phyloP scores from a whole-genome alignment of 1,140 invertebrate species.

The Probaryconus sp. region DNA sequence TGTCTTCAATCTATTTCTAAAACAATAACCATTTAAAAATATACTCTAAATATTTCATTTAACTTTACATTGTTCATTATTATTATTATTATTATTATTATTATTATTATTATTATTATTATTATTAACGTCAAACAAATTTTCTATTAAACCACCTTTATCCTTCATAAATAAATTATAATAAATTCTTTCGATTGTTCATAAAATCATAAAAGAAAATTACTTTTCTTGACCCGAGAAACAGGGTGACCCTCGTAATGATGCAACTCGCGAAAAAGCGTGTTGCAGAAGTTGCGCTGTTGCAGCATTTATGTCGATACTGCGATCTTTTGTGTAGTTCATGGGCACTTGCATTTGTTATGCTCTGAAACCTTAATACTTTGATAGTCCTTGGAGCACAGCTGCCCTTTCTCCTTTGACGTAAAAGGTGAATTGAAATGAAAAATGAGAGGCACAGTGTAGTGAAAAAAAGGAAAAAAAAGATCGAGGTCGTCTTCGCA shows the following conservation, averaged over 20 bases:
- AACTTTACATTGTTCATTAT: too few relatives aligned
- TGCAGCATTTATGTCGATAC: conserved; percentile 6
- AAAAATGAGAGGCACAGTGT: conserved; percentile 47
- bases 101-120: too few relatives aligned
- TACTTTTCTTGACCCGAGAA: too few relatives aligned
- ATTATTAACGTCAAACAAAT: too few relatives aligned
- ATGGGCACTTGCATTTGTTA: conserved; percentile 31
- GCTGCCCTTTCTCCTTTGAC: conserved; percentile 49
- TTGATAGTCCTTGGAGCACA: conserved; percentile 43
- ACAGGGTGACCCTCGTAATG: too few relatives aligned
- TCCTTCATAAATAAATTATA: too few relatives aligned
- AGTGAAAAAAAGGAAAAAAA: conserved; percentile 7
- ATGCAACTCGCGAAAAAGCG: conserved; percentile 21
- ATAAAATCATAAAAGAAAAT: too few relatives aligned
- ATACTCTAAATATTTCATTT: too few relatives aligned
- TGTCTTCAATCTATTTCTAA: conserved; percentile 8
- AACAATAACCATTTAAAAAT: too few relatives aligned
- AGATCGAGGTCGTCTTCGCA: conserved; percentile 32
- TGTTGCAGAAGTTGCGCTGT: conserved; percentile 22
- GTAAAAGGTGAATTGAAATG: conserved; percentile 61
- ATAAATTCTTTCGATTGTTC: too few relatives aligned
- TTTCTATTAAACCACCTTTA: too few relatives aligned
- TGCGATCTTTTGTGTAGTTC: conserved; percentile 17
- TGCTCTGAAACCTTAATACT: conserved; percentile 31
- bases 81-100: too few relatives aligned